These are phyloP conservation scores for Rhabdomys dilectus DNA, from an alignment of 2,113 vertebrate genomes.

Conservation along the genomic window DNA sequence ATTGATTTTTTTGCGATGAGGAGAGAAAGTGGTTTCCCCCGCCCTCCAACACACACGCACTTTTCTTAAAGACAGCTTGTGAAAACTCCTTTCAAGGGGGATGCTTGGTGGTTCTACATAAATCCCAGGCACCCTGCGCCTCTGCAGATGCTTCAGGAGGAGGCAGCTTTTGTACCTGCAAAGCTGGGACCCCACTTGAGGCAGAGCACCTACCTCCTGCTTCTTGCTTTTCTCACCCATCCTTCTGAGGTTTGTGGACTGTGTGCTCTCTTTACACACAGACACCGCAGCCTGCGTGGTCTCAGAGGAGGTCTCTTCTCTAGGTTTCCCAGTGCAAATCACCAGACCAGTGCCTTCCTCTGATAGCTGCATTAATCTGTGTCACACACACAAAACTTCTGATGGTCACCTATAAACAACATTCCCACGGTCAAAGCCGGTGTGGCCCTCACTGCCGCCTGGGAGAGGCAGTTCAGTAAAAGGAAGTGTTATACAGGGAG, in stretches of 20 bases:
- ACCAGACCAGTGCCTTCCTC: not conserved
- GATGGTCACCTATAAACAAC: not conserved
- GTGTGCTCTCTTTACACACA: fast-evolving
- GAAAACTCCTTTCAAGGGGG: not conserved
- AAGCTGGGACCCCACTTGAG: not conserved
- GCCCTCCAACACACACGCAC: fast-evolving
- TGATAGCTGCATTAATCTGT: not conserved
- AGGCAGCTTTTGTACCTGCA: not conserved
- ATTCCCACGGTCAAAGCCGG: not conserved
- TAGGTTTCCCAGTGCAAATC: not conserved
- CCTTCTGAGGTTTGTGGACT: not conserved
- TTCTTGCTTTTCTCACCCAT: not conserved
- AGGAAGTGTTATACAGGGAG: not conserved
- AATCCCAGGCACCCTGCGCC: not conserved
- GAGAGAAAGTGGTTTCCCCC: not conserved
- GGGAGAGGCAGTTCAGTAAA: not conserved
- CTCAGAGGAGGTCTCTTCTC: not conserved
- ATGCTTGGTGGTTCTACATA: not conserved
- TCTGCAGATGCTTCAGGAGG: not conserved
- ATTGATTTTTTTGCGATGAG: not conserved
- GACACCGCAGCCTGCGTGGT: not conserved
- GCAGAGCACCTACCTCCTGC: not conserved
- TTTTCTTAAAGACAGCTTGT: not conserved
- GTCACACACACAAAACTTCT: not conserved
- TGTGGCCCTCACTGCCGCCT: not conserved